Evolutionary conservation across 1,140 invertebrate genomes (phyloP), one percentile per base, ranked within the genome.

Genomic region (Ceratina japonica): DNA sequence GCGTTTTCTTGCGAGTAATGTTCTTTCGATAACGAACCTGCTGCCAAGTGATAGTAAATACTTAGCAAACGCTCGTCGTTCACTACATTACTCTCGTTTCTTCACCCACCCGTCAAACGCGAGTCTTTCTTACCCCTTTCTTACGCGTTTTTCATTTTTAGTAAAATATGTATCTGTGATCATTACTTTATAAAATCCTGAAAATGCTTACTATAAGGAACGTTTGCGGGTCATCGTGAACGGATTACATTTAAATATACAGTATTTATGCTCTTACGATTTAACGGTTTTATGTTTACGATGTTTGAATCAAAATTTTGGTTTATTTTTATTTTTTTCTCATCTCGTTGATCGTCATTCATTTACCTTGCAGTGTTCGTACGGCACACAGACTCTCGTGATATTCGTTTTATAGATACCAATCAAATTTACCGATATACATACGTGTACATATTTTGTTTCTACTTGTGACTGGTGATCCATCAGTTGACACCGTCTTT

Each of bases 11-110:
- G 27, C 72, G 52, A 56, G 61, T 54, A 54, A 69, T 64, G 49
- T 80, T 79, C 65, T 75, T 56, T 76, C 51, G 65, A 58, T 68
- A 76, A 51, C 58, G 58, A 63, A 72, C 59, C 52, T 52, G 44
- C n/a, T 61, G 71, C 69, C 51, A 54, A 80, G 27, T 52, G 71
- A 54, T 54, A 54, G 20, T 62, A 44, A 37, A 66, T 59, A 44
- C n/a, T 18, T n/a, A n/a, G 18, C n/a, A 22, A 31, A 74, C 59
- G 63, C 18, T 73, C 12, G 15, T 65, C 31, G 22, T 24, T 65
- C n/a, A 18, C 64, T n/a, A n/a, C 58, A 49, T 56, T 31, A 5
- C 8, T 3, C 27, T 31, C 24, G 8, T 15, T 37, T 51, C 4
- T 15, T 65, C 49, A 54, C 49, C n/a, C 0, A 37, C 51, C 54